Evolutionary conservation across 2,888 invertebrate species (phyloP), one percentile per base, ranked within the genome.

Genomic region (Parelbella ahira): DNA sequence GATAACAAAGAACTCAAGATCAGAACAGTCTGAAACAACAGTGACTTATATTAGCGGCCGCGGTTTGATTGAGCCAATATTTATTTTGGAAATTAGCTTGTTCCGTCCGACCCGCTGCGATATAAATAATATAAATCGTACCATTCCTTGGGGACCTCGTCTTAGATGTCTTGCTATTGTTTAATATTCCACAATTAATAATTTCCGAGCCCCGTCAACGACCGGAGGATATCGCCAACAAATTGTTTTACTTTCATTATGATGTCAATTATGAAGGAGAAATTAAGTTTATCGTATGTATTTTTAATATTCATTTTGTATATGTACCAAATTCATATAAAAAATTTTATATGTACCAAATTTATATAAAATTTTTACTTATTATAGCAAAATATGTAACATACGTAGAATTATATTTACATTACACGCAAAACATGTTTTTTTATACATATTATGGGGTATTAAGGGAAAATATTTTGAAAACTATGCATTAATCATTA

Each of bases 11-110:
- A 43, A 43, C 45, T 49, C 32, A 37, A 48, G 37, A 50, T 43
- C 29, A 47, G 33, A 48, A 45, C 42, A 34, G 36, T 19, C 18
- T 30, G 44, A 32, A 45, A 41, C 42, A 46, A 51, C 48, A 49
- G 47, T 48, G 53, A 49, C 50, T 56, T 42, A 37, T 45, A 49
- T 50, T 55, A 51, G 47, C 46, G 49, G 49, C 48, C 37, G 43
- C 43, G 52, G 56, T 66, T 62, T 70, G 80, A 81, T 83, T 80
- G 78, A 70, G 67, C 75, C 54, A 88, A 88, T 88, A 86, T 88
- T 88, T 86, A 86, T 87, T 80, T 79, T 82, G 70, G 68, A 86
- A 86, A 87, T 87, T 86, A 86, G 74, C 76, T 72, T 65, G 68
- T 70, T 66, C 68, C 62, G 66, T 65, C 71, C 61, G 53, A 60